Evolutionary conservation across 2,113 vertebrate genomes (phyloP), one percentile per base, ranked within the genome.

Genomic region (Zosterops lateralis): DNA sequence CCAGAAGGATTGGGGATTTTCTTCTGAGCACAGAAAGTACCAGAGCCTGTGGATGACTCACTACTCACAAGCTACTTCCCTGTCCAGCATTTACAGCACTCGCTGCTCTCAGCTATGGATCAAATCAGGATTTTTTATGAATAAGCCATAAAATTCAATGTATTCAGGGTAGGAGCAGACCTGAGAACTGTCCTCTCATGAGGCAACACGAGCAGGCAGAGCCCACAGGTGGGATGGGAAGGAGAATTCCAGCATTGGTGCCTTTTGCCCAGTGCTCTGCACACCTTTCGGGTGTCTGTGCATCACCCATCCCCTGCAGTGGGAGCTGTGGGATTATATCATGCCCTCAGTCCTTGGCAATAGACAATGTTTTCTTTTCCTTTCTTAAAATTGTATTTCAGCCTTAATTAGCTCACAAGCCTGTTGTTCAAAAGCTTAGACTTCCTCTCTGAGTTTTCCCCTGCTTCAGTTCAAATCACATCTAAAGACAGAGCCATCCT

Each of bases 391-490:
- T 67, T 87, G 61, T 77, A 56, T 81, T 85, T 85, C 83, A 31
- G 60, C 84, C 81, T 87, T 93, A 85, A 92, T 90, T 92, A 93
- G 58, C 90, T 89, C 50, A 83, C 71, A 80, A 66, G 70, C 24
- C 79, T 74, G 79, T 68, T 88, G 77, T 90, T 95, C 79, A 72
- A 86, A 87, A 83, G 83, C 70, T 64, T 38, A 90, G 68, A 66
- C 83, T 84, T 87, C 85, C 58, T 90, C 70, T 82, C 89, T 92
- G 90, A 78, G 60, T 91, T 96, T 91, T 40, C 66, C 65, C 42
- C 38, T 44, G 48, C 77, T 87, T 78, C 76, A 94, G 87, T 84
- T 94, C 89, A 92, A 42, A 80, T 67, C 89, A 95, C 95, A 93
- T 85, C 88, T 95, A 22, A 96, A 68, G 89, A 8, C 2, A 64